Evolutionary conservation across 2,888 invertebrate species (phyloP), one percentile per base, ranked within the genome.

Genomic region (Polymixis flavicincta): DNA sequence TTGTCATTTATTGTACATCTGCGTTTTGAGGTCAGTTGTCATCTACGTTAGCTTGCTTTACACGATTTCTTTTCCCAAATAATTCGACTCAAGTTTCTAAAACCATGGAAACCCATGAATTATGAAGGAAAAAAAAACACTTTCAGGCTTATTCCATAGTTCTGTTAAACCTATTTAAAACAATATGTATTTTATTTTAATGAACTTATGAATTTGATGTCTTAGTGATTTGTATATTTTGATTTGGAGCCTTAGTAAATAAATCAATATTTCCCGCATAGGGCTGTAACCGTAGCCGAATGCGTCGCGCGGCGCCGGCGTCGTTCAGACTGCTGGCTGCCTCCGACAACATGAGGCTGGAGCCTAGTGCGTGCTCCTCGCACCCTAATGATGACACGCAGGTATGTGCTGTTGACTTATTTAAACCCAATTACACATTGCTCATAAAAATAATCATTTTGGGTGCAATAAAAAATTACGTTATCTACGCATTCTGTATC

Each of bases 261-360:
- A 45, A 45, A n/a, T 17, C 11, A 32, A 22, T 11, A 17, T 1
- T 32, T 8, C 22, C 0, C 3, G 8, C 0, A 0, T 85, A 90
- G 69, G 85, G 90, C 8, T 87, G 85, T 45, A 76, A 83, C 94
- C 98, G 63, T 25, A 65, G 71, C 6, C 93, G 97, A 6, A 95
- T 96, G 76, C 92, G 95, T 0, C 92, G 94, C 22, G 93, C 93
- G 66, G 91, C 92, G 71, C 94, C 96, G 3, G 94, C 95, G 3
- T 95, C 96, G 28, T 94, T 95, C 92, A 89, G 96, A 0, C 91
- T 95, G 78, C 89, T 94, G 48, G 92, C 91, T n/a, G 93, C 92
- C 7, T 85, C 90, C 17, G 94, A 93, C 84, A 85, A 76, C 83
- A 63, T 85, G 76, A 85, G 91, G 2, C 74, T 83, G 7, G 89